Percentiles rank a stretch among this genome's conserved stretches.
Conservation (phyloP, 2,888 invertebrate species). For the Agrilus mali region DNA sequence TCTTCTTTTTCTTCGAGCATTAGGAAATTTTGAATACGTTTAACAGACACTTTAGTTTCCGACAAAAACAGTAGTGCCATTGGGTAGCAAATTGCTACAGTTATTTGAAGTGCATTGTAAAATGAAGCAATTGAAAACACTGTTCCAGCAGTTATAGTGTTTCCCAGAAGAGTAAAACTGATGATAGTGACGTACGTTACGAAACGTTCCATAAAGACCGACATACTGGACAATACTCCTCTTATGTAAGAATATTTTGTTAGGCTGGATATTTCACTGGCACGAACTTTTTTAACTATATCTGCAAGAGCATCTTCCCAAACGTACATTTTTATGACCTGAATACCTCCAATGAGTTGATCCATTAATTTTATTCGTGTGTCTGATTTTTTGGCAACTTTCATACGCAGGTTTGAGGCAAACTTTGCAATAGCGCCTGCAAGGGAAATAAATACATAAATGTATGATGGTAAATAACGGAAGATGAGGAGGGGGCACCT, state of each 20-base stretch:
- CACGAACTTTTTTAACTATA: slow-evolving; percentile 11
- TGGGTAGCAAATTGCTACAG: slow-evolving; percentile 48
- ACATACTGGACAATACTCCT: slow-evolving; percentile 53
- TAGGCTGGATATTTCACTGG: slow-evolving; percentile 15
- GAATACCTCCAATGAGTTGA: slow-evolving; percentile 55
- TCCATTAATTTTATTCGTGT: slow-evolving; percentile 54
- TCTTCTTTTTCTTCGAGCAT: slow-evolving; percentile 40
- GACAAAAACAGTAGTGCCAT: slow-evolving; percentile 43
- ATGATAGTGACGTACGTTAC: slow-evolving; percentile 68
- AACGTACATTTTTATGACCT: slow-evolving; percentile 63
- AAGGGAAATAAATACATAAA: neutral
- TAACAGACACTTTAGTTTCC: slow-evolving; percentile 42
- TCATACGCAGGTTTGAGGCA: slow-evolving; percentile 21
- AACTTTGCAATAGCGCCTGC: slow-evolving; percentile 15
- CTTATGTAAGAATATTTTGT: slow-evolving; percentile 42
- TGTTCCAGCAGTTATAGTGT: slow-evolving; percentile 39
- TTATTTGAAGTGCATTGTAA: slow-evolving; percentile 36
- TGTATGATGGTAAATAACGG: too few relatives aligned
- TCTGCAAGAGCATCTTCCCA: slow-evolving; percentile 55
- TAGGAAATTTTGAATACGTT: slow-evolving; percentile 43
- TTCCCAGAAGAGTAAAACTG: slow-evolving; percentile 56
- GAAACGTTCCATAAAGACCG: slow-evolving; percentile 71
- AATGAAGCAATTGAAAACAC: slow-evolving; percentile 34
- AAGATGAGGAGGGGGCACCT: slow-evolving; percentile 22
- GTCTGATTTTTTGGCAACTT: slow-evolving; percentile 40